A percentile compares a stretch with the other conserved stretches of the same genome.
Conservation (phyloP, 2,797 vertebrate species). For the Lerista edwardsae region DNA sequence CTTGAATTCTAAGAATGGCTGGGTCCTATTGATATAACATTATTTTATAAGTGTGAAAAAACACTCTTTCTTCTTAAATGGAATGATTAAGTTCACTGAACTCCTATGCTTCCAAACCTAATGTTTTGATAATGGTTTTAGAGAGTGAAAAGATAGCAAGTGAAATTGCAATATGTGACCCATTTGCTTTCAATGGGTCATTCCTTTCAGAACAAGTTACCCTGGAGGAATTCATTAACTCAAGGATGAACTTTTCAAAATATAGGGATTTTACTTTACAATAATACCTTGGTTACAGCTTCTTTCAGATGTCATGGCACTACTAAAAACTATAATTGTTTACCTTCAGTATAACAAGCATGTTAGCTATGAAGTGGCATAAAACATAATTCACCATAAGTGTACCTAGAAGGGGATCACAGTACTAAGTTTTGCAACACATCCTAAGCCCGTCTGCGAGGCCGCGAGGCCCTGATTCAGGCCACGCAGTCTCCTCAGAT, state of each 20-base stretch:
- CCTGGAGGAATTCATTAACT: constrained; percentile 38
- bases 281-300: constrained; percentile 21
- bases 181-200: constrained; percentile 43
- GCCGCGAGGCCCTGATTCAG: too few species aligned
- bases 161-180: constrained; percentile 32
- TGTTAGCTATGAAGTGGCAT: not conserved
- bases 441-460: too few species aligned
- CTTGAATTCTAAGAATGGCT: constrained; percentile 30
- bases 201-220: constrained; percentile 53
- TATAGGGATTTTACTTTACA: constrained; percentile 31
- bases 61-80: constrained; percentile 24
- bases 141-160: constrained; percentile 20
- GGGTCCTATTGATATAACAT: constrained; percentile 3
- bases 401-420: too few species aligned
- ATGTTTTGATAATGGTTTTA: constrained; percentile 28
- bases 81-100: constrained; percentile 29
- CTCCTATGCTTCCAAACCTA: constrained; percentile 24
- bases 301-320: constrained; percentile 14
- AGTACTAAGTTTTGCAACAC: too few species aligned
- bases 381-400: not conserved
- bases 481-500: too few species aligned
- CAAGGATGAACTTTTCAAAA: constrained; percentile 31
- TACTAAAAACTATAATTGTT: constrained; percentile 43
- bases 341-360: constrained; percentile 23
- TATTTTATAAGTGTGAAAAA: constrained; percentile 44